phyloP scores from a whole-genome alignment of 2,113 vertebrate species.

The Lota lota region DNA sequence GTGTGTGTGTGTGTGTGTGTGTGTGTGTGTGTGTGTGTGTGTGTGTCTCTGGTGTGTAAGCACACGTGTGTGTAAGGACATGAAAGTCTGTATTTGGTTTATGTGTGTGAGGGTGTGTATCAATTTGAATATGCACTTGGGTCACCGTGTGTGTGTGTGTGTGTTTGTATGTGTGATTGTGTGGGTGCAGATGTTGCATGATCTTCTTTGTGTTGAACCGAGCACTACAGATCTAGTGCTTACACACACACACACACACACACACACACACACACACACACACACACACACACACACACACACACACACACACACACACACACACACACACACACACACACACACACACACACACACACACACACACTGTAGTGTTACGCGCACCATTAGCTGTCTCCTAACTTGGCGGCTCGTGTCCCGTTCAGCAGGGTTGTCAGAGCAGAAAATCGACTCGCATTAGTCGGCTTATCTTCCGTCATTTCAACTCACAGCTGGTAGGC shows the following conservation, averaged over 20 bases:
- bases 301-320: too few relatives aligned
- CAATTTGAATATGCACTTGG: too few relatives aligned
- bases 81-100: background rate
- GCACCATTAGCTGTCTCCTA: background rate
- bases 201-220: background rate
- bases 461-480: conserved; percentile 13
- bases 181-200: too few relatives aligned
- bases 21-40: conserved; percentile 1
- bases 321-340: too few relatives aligned
- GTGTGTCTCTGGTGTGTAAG: background rate
- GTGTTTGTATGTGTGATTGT: background rate
- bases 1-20: background rate
- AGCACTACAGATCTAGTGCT: too few relatives aligned
- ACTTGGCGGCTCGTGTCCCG: background rate
- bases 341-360: too few relatives aligned
- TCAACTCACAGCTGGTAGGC: too few relatives aligned
- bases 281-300: too few relatives aligned
- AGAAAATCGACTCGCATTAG: conserved; percentile 5
- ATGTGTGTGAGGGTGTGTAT: background rate
- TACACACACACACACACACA: too few relatives aligned
- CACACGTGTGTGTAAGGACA: background rate
- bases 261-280: too few relatives aligned
- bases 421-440: background rate
- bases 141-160: background rate
- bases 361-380: too few relatives aligned